Evolutionary conservation across 2,888 invertebrate species (phyloP).

Genomic region (Automeris io): DNA sequence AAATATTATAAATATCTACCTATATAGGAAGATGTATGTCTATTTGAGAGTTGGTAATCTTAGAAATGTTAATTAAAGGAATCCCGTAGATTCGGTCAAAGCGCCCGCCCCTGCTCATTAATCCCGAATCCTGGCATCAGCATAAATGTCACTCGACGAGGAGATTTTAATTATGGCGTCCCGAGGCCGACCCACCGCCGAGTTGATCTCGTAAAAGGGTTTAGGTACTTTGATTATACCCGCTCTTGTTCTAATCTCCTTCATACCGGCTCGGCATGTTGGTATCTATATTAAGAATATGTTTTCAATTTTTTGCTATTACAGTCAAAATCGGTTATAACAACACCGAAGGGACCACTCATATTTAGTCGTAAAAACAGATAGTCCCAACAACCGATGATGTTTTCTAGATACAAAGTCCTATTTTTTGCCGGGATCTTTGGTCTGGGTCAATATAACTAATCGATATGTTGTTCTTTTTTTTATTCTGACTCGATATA

Average conservation of each 20-base stretch:
- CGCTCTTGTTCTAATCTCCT: constrained; percentile 8
- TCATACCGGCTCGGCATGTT: background rate
- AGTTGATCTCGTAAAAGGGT: constrained; percentile 10
- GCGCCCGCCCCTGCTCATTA: constrained; percentile 55
- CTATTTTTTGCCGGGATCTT: too few relatives aligned
- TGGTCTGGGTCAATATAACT: too few relatives aligned
- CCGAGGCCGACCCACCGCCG: constrained; percentile 49
- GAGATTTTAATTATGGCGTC: constrained; percentile 63
- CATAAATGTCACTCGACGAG: constrained; percentile 62
- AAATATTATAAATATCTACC: too few relatives aligned
- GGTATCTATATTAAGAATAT: constrained; percentile 3
- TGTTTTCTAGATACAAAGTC: too few relatives aligned
- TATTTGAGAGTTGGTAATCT: constrained; percentile 24
- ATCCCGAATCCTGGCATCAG: constrained; percentile 54
- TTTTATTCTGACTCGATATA: too few relatives aligned
- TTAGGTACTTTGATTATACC: constrained; percentile 8
- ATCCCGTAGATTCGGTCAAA: constrained; percentile 39
- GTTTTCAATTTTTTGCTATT: background rate
- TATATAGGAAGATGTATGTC: too few relatives aligned
- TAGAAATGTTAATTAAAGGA: constrained; percentile 47
- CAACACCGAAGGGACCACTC: too few relatives aligned
- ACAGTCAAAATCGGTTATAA: too few relatives aligned
- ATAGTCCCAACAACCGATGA: too few relatives aligned
- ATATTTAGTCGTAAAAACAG: too few relatives aligned
- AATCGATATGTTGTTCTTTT: too few relatives aligned